These are phyloP conservation scores for Ostrea denselamellosa DNA, from an alignment of 1,140 invertebrate genomes.

Conservation along the genomic window DNA sequence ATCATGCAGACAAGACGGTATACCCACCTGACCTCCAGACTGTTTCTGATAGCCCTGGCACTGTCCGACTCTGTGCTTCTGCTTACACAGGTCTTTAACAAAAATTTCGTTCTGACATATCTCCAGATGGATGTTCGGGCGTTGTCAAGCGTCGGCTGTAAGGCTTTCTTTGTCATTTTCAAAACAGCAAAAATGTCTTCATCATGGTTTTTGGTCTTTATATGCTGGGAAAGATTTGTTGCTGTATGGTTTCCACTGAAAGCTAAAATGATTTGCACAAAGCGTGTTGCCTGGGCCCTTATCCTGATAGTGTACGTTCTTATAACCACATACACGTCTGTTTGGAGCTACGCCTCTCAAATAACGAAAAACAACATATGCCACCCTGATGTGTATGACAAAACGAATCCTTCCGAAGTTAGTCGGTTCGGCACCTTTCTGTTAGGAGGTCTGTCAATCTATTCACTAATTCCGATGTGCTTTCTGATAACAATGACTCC, in stretches of 20 bases:
- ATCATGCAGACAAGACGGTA: constrained; percentile 55
- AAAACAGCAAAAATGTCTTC: constrained; percentile 68
- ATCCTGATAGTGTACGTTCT: constrained; percentile 46
- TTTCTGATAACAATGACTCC: constrained; percentile 51
- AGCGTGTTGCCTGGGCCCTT: constrained; percentile 30
- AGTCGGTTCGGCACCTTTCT: constrained; percentile 41
- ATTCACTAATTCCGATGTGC: constrained; percentile 49
- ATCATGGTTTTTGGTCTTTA: constrained; percentile 67
- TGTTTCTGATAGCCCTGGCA: constrained; percentile 59
- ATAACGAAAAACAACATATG: constrained; percentile 58
- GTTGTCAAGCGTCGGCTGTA: constrained; percentile 54
- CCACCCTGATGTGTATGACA: constrained; percentile 51
- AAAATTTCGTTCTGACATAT: constrained; percentile 55
- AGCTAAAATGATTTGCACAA: constrained; percentile 59
- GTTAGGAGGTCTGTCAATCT: constrained; percentile 46
- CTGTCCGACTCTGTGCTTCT: constrained; percentile 59
- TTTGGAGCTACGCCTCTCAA: constrained; percentile 59
- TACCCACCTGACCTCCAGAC: constrained; percentile 49
- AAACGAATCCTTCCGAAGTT: background rate
- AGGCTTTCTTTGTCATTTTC: constrained; percentile 64
- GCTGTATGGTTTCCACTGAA: constrained; percentile 67
- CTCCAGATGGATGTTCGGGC: constrained; percentile 61
- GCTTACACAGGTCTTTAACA: constrained; percentile 61
- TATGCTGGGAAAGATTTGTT: constrained; percentile 67
- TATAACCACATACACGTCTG: constrained; percentile 48